These are phyloP conservation scores for Smutsia gigantea DNA, from an alignment of 2,797 vertebrate species.

Conservation along the genomic window DNA sequence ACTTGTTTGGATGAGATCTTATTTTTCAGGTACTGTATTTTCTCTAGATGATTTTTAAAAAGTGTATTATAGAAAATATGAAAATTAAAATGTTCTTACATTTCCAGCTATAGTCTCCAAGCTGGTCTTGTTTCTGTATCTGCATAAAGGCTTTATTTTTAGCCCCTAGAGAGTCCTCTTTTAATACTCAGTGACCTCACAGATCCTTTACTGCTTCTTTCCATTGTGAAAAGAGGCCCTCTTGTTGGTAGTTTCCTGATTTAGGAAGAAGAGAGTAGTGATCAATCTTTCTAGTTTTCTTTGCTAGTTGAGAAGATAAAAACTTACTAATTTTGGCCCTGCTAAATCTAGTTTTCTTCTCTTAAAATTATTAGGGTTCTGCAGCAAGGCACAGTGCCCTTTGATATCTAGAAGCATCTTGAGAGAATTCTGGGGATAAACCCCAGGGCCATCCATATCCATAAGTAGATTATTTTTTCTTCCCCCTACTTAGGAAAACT, in stretches of 20 bases:
- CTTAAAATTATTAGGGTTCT: neutral
- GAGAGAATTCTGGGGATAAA: neutral
- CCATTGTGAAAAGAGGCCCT: neutral
- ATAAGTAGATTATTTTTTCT: conserved; percentile 7
- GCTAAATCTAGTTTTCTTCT: neutral
- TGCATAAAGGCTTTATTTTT: neutral
- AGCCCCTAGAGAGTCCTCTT: neutral
- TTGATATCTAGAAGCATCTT: conserved; percentile 57
- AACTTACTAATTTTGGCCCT: neutral
- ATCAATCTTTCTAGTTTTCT: neutral
- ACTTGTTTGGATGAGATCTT: conserved; percentile 40
- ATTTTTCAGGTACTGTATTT: neutral
- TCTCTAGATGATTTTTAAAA: neutral
- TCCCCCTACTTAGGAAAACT: neutral
- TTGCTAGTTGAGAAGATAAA: neutral
- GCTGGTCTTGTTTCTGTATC: neutral
- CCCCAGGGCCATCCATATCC: neutral
- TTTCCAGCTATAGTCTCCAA: neutral
- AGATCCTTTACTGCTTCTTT: neutral
- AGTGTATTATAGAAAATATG: neutral
- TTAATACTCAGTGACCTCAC: neutral
- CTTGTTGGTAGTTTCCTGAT: neutral
- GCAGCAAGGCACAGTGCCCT: neutral
- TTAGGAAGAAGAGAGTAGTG: neutral
- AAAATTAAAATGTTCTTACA: neutral